Percentiles rank a stretch among this genome's conserved stretches.
phyloP scores from a whole-genome alignment of 2,797 vertebrate genomes.

The Prionace glauca region DNA sequence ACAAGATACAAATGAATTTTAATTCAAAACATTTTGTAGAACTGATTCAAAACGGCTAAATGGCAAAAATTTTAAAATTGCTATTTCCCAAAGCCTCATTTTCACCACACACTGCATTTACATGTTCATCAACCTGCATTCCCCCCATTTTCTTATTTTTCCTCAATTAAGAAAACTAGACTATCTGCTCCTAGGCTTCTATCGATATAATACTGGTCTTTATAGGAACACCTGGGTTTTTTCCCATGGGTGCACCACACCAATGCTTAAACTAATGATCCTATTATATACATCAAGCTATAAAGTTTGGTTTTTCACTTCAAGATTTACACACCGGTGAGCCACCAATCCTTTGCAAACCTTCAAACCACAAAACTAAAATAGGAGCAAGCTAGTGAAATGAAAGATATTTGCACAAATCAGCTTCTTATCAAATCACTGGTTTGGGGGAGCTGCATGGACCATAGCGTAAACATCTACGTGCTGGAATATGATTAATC shows the following conservation, averaged over 20 bases:
- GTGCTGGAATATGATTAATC: neutral
- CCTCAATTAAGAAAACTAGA: neutral
- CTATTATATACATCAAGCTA: neutral
- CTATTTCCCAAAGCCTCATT: neutral
- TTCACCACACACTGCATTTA: neutral
- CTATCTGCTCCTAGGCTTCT: neutral
- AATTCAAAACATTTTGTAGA: neutral
- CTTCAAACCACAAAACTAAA: neutral
- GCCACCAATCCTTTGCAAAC: neutral
- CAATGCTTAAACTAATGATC: neutral
- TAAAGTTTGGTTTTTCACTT: neutral
- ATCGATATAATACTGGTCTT: neutral
- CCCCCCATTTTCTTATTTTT: neutral
- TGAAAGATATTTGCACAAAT: neutral
- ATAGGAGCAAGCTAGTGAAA: neutral
- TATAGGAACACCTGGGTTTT: neutral
- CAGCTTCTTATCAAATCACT: neutral
- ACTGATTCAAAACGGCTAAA: neutral
- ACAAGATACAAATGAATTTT: neutral
- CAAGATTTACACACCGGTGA: neutral
- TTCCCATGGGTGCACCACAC: neutral
- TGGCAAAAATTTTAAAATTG: neutral
- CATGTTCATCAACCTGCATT: neutral
- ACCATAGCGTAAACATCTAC: neutral
- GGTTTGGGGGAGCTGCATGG: neutral